These are phyloP conservation scores for Casuarius casuarius DNA, from an alignment of 2,113 vertebrate species.

Conservation along the genomic window DNA sequence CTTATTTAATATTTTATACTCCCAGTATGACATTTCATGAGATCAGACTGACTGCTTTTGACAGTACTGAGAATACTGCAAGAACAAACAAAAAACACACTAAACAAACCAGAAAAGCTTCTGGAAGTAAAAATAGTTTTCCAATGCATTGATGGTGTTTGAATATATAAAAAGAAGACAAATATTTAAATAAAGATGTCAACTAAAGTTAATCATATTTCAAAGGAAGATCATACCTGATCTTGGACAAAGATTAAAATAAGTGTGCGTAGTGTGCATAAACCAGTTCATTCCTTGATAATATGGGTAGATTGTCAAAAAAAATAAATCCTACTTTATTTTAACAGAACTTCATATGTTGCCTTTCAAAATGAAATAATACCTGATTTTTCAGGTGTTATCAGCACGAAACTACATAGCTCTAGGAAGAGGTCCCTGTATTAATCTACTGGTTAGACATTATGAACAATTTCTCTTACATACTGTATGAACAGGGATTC, in stretches of 20 bases:
- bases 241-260: not conserved
- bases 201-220: not conserved
- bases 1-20: slow-evolving; percentile 50
- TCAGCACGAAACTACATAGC: not conserved
- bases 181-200: not conserved
- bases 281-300: not conserved
- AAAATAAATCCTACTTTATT: not conserved
- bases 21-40: not conserved
- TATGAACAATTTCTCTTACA: not conserved
- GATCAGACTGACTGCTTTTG: slow-evolving; percentile 4
- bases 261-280: not conserved
- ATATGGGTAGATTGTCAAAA: not conserved
- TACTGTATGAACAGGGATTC: not conserved
- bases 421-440: not conserved
- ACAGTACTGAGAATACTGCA: not conserved
- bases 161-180: not conserved
- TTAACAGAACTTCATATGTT: not conserved
- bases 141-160: not conserved
- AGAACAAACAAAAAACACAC: not conserved
- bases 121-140: not conserved
- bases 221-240: not conserved
- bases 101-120: not conserved
- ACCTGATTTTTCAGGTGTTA: not conserved
- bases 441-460: not conserved
- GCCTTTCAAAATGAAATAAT: not conserved